Conservation (phyloP, 2,888 invertebrate genomes). For the Iselma pallidipennis region DNA sequence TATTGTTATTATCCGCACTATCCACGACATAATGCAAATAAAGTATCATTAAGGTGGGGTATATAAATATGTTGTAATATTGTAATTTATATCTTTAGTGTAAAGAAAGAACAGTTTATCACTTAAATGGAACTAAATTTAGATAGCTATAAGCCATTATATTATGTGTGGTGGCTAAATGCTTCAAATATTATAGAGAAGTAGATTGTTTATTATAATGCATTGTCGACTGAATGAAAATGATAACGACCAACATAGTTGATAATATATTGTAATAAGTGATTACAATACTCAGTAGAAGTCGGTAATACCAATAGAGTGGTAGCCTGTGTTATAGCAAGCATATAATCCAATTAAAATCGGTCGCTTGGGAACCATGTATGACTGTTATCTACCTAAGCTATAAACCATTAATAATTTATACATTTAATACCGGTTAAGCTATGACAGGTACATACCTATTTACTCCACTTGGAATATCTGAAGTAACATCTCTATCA, state of each 20-base stretch:
- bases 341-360: constrained; percentile 55
- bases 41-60: constrained; percentile 19
- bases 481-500: background rate
- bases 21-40: constrained; percentile 22
- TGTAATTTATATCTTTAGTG: constrained; percentile 13
- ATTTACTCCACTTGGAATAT: background rate
- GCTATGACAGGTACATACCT: constrained; percentile 23
- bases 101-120: constrained; percentile 18
- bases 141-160: constrained; percentile 5
- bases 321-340: constrained; percentile 33
- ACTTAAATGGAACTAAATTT: constrained; percentile 10
- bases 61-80: constrained; percentile 11
- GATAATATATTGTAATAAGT: constrained; percentile 26
- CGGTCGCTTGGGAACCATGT: constrained; percentile 49
- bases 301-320: constrained; percentile 22
- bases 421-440: constrained; percentile 47
- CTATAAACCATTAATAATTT: constrained; percentile 52
- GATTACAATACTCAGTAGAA: constrained; percentile 23
- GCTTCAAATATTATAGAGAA: constrained; percentile 8
- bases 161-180: constrained; percentile 12
- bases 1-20: constrained; percentile 24
- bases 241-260: constrained; percentile 14
- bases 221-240: constrained; percentile 12
- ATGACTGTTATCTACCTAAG: constrained; percentile 53
- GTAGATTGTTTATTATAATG: background rate